phyloP scores from a whole-genome alignment of 2,888 invertebrate species.

The Agrilus cyanescens region DNA sequence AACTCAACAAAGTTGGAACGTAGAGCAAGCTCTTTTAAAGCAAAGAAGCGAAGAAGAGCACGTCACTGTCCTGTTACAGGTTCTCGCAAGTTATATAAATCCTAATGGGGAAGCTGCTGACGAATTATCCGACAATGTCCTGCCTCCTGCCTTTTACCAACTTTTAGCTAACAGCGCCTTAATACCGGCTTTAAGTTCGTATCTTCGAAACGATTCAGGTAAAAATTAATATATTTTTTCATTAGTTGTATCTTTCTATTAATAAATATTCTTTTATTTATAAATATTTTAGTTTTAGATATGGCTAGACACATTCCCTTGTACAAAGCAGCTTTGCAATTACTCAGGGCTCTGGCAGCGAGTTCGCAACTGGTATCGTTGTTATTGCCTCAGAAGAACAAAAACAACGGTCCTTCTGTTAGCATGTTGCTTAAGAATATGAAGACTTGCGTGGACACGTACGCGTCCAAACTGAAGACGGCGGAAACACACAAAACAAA shows the following conservation, averaged over 20 bases:
- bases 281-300: conserved; percentile 61
- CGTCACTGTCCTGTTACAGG: conserved; percentile 62
- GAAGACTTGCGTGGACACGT: conserved; percentile 86
- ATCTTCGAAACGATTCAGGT: conserved; percentile 86
- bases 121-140: conserved; percentile 32
- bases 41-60: conserved; percentile 90
- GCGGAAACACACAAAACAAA: conserved; percentile 20
- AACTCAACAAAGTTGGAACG: conserved; percentile 92
- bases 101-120: conserved; percentile 46
- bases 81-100: conserved; percentile 80
- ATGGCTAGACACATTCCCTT: conserved; percentile 95
- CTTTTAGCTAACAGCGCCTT: conserved; percentile 73
- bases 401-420: conserved; percentile 47
- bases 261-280: conserved; percentile 4
- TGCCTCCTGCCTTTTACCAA: conserved; percentile 64
- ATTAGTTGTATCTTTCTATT: not conserved
- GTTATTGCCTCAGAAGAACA: conserved; percentile 44
- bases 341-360: conserved; percentile 64
- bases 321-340: conserved; percentile 73
- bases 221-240: conserved; percentile 10
- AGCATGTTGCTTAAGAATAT: conserved; percentile 71
- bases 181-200: conserved; percentile 78
- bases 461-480: conserved; percentile 73
- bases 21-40: conserved; percentile 82
- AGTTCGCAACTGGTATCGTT: conserved; percentile 47